Evolutionary conservation across 2,113 vertebrate species (phyloP).

Genomic region (Callopanchax toddi): DNA sequence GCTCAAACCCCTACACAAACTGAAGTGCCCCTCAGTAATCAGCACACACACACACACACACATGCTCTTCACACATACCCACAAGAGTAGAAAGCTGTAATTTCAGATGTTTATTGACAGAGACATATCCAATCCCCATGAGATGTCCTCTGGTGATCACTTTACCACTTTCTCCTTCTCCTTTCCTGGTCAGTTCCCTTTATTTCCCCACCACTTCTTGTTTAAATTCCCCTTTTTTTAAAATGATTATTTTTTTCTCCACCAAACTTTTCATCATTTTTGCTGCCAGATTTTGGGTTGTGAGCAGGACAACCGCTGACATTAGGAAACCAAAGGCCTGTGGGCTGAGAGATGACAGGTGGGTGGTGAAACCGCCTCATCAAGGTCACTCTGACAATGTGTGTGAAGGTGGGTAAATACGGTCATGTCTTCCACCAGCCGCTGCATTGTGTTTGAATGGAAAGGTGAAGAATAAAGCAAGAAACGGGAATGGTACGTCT

Average conservation of each 20-base stretch:
- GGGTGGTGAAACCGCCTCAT: constrained; percentile 37
- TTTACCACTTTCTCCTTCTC: constrained; percentile 34
- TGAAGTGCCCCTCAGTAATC: not conserved
- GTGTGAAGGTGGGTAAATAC: constrained; percentile 16
- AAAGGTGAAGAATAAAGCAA: constrained; percentile 28
- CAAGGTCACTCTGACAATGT: constrained; percentile 63
- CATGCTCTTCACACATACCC: constrained; percentile 3
- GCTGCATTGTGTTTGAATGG: constrained; percentile 31
- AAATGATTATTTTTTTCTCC: constrained; percentile 11
- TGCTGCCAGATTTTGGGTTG: not conserved
- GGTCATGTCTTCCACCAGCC: constrained; percentile 18
- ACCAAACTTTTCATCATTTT: constrained; percentile 22
- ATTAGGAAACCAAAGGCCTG: constrained; percentile 26
- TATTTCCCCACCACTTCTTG: constrained; percentile 13
- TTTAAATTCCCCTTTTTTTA: not conserved
- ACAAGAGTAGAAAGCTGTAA: constrained; percentile 59
- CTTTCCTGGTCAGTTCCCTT: not conserved
- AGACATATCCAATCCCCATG: constrained; percentile 53
- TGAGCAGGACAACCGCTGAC: constrained; percentile 22
- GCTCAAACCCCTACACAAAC: constrained; percentile 24
- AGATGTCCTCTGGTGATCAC: constrained; percentile 53
- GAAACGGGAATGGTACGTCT: not conserved
- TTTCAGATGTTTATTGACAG: constrained; percentile 74
- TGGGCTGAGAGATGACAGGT: constrained; percentile 34
- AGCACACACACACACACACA: constrained; percentile 16